Evolutionary conservation across 2,113 vertebrate species (phyloP).

Genomic region (Dipodomys stephensi): DNA sequence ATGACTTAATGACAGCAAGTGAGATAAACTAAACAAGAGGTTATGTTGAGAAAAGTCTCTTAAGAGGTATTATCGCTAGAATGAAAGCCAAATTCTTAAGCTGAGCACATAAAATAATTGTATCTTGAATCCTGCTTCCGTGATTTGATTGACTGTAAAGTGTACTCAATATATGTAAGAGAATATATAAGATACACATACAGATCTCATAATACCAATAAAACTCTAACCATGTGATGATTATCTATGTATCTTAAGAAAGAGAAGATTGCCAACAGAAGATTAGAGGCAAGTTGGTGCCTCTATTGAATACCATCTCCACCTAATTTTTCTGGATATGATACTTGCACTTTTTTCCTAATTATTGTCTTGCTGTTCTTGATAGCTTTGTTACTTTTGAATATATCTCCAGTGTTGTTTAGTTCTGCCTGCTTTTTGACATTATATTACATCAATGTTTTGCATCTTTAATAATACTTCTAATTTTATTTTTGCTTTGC

Average conservation of each 20-base stretch:
- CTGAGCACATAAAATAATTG: not conserved
- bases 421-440: not conserved
- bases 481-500: not conserved
- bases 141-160: not conserved
- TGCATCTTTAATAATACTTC: not conserved
- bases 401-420: not conserved
- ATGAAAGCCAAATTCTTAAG: not conserved
- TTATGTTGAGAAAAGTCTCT: not conserved
- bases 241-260: not conserved
- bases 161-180: not conserved
- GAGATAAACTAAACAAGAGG: not conserved
- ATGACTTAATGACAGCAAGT: not conserved
- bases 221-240: not conserved
- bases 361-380: not conserved
- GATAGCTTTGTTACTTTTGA: not conserved
- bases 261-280: not conserved
- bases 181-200: not conserved
- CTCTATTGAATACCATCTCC: not conserved
- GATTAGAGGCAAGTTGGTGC: not conserved
- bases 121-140: not conserved
- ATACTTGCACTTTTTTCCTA: not conserved
- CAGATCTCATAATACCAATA: not conserved
- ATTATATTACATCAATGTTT: not conserved
- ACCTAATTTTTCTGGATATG: not conserved
- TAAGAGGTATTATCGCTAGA: not conserved